Evolutionary conservation across 2,113 vertebrate species (phyloP).

Genomic region (Oncorhynchus nerka): DNA sequence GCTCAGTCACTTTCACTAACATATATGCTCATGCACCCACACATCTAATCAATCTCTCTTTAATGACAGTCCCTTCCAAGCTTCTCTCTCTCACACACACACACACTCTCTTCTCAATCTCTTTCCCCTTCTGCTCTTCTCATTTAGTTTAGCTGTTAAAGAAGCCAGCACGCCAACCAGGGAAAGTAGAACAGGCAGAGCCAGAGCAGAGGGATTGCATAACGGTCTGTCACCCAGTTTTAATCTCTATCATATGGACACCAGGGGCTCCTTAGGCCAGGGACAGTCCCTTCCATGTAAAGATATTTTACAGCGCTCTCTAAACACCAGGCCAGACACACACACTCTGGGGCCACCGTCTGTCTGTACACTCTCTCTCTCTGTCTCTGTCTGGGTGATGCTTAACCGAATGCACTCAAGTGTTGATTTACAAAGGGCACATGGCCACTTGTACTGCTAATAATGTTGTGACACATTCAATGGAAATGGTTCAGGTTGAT

Average conservation of each 20-base stretch:
- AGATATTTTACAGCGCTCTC: slow-evolving; percentile 28
- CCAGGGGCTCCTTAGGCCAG: slow-evolving; percentile 42
- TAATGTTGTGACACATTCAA: not conserved
- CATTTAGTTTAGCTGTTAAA: slow-evolving; percentile 26
- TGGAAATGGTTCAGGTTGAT: not conserved
- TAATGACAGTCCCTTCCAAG: slow-evolving; percentile 4
- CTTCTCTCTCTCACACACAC: slow-evolving; percentile 12
- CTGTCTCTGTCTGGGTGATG: slow-evolving; percentile 3
- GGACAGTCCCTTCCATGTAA: slow-evolving; percentile 39
- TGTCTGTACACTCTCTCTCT: not conserved
- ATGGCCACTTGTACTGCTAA: no score
- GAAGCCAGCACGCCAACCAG: slow-evolving; percentile 9
- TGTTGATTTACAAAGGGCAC: slow-evolving; percentile 17
- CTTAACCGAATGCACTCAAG: slow-evolving; percentile 14
- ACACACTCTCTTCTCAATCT: slow-evolving; percentile 8
- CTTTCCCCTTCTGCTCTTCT: slow-evolving; percentile 28
- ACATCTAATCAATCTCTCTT: slow-evolving; percentile 37
- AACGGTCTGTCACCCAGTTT: slow-evolving; percentile 30
- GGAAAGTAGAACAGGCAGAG: slow-evolving; percentile 3
- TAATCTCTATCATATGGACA: slow-evolving; percentile 40
- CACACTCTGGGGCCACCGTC: slow-evolving; percentile 16
- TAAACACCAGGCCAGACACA: slow-evolving; percentile 28
- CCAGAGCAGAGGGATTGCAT: slow-evolving; percentile 21
- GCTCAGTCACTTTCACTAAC: slow-evolving; percentile 35
- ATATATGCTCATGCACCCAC: slow-evolving; percentile 26